These are phyloP conservation scores for Gouania willdenowi DNA, from an alignment of 2,797 vertebrate species.

Conservation along the genomic window DNA sequence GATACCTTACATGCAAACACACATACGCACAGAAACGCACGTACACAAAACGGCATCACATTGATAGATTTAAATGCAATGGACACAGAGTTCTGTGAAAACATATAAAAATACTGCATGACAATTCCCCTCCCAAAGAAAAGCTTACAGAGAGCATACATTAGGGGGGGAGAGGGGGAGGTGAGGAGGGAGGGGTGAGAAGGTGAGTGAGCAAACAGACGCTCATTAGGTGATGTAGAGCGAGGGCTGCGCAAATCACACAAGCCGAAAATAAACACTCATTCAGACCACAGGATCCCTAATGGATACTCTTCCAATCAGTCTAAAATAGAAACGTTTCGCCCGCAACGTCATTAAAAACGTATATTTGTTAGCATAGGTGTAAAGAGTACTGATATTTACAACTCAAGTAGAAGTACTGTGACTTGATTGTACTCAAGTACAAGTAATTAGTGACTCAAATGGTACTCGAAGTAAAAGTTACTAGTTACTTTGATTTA, in stretches of 20 bases:
- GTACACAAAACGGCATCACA: conserved; percentile 14
- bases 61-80: conserved; percentile 18
- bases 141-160: background rate
- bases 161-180: background rate
- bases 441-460: too few species aligned
- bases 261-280: conserved; percentile 27
- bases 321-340: conserved; percentile 3
- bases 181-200: background rate
- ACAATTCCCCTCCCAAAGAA: conserved; percentile 35
- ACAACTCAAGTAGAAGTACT: too few species aligned
- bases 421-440: too few species aligned
- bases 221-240: conserved; percentile 44
- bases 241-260: conserved; percentile 29
- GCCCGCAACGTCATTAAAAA: too few species aligned
- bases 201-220: conserved; percentile 40
- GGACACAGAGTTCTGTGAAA: conserved; percentile 13
- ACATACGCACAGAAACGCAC: background rate
- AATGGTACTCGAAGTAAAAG: too few species aligned
- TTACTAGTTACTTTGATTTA: too few species aligned
- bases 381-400: too few species aligned
- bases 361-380: too few species aligned
- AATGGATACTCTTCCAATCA: conserved; percentile 16
- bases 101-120: conserved; percentile 38
- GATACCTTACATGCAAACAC: conserved; percentile 28
- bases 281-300: conserved; percentile 14